Base-by-base conservation (phyloP, 2,888 invertebrate genomes). In the Acholoe squamosa region DNA sequence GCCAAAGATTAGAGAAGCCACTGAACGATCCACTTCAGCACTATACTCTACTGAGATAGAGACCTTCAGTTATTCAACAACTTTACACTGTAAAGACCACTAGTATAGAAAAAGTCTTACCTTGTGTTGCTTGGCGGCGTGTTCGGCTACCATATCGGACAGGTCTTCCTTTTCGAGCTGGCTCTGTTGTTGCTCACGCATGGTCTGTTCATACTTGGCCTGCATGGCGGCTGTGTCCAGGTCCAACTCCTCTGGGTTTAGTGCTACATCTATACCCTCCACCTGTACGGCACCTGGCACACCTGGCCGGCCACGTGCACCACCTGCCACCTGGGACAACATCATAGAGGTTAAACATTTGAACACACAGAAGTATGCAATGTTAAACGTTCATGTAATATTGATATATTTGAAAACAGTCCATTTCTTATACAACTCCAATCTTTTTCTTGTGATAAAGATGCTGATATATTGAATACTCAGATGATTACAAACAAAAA, bases 111-210 rank as follows among this genome's bases (percentile, higher is more conserved):
- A 7, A 10, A 43, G 31, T 33, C 43, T 67, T 67, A 89, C 89
- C 28, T 98, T 99, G 96, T 93, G 88, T 91, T 99, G 99, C 93
- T 99, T 97, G 25, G 99, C 99, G 76, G 99, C 98, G 95, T 99
- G 99, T 96, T 99, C 99, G 5, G 99, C 99, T 94, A 99, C 97
- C 99, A 99, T 99, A 96, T 99, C 99, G 34, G 98, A 98, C 77
- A 99, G 97, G 96, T 99, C 99, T 96, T 99, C 99, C 93, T 98
- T 97, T 94, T 98, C 97, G 90, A 98, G 96, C 94, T 98, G 97
- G 89, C 98, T 98, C 94, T 98, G 98, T 94, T 98, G 98, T 94
- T 98, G 98, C 95, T 99, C 99, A 22, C 98, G 97, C 96, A 99
- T 97, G 92, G 99, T 99, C 93, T 99, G 98, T 95, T 99, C 99